Base-by-base conservation (phyloP, 2,113 vertebrate genomes). In the Pollachius pollachius region DNA sequence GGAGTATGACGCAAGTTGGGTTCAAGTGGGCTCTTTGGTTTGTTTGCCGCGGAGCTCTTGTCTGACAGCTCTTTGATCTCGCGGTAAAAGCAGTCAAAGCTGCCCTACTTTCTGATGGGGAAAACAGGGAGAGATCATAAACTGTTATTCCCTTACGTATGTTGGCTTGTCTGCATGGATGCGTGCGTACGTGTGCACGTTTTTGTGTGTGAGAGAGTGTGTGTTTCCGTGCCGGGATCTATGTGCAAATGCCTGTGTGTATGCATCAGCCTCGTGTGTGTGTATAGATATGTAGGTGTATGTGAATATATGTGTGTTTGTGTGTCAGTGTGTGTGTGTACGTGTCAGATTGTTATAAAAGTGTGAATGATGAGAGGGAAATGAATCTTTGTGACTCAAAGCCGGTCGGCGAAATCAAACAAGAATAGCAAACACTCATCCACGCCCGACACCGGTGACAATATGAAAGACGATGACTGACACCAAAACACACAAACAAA, bases 91-190 rank as follows among this genome's bases (percentile, higher is more conserved):
- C 87, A 89, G 83, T 86, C 84, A 88, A 89, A 89, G 87, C 81
- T 89, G 89, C 81, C 89, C 88, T 89, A 89, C 81, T 87, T 91
- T 88, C 79, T 87, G 80, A 84, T 78, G 71, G 85, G 82, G 85
- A 77, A 80, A 82, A 81, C 25, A 65, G 69, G 72, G 71, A 85
- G 75, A 89, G 59, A 30, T 87, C 85, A 85, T 80, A 89, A 81
- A 80, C 81, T 75, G 75, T 72, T 83, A 75, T 81, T 85, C 77
- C 83, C 84, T 73, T 62, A 16, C 3, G 52, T 57, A 61, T 57
- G 61, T 64, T 16, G 41, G 4, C 54, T 56, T 52, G 37, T 37
- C 15, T 64, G 62, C 34, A 25, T 41, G 62, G n/a, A 5, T 12
- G 13, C 30, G 66, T 34, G 66, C 15, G 41, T 13, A 12, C 17